Conservation (phyloP, 2,113 vertebrate genomes). For the Nannospalax galili region DNA sequence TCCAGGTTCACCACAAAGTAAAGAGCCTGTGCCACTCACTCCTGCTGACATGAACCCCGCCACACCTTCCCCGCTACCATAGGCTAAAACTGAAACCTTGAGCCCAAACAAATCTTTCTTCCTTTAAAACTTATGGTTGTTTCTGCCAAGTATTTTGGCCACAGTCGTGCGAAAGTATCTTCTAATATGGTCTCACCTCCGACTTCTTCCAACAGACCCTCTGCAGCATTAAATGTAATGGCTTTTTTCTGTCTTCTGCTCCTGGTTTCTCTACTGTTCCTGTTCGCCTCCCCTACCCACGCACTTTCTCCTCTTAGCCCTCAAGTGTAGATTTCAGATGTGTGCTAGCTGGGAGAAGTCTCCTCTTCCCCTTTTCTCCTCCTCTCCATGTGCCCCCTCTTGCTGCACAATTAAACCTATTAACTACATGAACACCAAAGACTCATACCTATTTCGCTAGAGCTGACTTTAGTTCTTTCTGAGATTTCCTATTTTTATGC, state of each 20-base stretch:
- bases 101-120: background rate
- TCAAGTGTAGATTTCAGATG: background rate
- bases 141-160: background rate
- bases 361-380: background rate
- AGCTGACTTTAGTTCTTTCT: background rate
- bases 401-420: background rate
- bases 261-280: background rate
- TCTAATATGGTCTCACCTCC: background rate
- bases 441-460: background rate
- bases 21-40: background rate
- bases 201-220: background rate
- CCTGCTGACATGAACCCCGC: background rate
- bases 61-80: background rate
- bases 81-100: background rate
- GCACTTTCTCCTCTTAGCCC: background rate
- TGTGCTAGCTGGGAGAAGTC: fast-evolving
- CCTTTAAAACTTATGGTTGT: background rate
- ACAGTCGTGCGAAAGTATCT: background rate
- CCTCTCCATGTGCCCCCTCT: background rate
- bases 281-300: background rate
- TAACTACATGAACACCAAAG: background rate
- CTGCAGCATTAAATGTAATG: background rate
- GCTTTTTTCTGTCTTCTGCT: background rate
- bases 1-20: background rate
- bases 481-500: background rate